Evolutionary conservation across 2,888 invertebrate genomes (phyloP).

Genomic region (Mayetiola destructor): DNA sequence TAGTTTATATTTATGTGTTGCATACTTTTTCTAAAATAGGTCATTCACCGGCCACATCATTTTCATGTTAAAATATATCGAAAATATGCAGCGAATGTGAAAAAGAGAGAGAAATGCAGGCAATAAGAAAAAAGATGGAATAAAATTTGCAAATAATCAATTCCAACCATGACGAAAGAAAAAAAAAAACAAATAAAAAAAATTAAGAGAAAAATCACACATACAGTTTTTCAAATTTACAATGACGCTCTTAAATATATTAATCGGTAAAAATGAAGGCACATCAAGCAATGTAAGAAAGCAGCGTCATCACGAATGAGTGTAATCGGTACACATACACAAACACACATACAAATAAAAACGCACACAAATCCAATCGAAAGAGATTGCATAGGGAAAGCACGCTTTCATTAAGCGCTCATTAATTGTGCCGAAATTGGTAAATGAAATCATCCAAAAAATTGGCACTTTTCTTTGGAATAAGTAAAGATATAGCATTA

Average conservation of each 20-base stretch:
- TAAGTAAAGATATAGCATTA: too few relatives aligned
- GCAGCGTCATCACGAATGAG: constrained; percentile 1
- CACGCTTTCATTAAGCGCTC: constrained; percentile 4
- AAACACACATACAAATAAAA: not conserved
- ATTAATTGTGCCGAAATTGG: not conserved
- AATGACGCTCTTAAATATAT: constrained; percentile 4
- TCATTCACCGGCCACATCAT: constrained; percentile 12
- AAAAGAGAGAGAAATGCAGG: not conserved
- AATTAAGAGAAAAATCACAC: too few relatives aligned
- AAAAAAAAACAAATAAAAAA: too few relatives aligned
- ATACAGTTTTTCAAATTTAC: not conserved
- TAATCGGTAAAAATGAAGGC: not conserved
- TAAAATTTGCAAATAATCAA: not conserved
- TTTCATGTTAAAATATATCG: not conserved
- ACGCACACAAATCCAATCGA: not conserved
- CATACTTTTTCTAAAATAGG: not conserved
- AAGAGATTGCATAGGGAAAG: not conserved
- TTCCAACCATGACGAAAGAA: not conserved
- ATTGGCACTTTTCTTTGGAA: too few relatives aligned
- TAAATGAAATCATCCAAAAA: not conserved
- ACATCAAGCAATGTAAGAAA: too few relatives aligned
- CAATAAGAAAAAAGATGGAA: not conserved
- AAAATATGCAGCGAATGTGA: not conserved
- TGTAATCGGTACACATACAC: not conserved
- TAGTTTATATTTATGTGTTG: not conserved